These are phyloP conservation scores for Phalacrocorax carbo DNA, from an alignment of 2,113 vertebrate genomes.

Conservation along the genomic window DNA sequence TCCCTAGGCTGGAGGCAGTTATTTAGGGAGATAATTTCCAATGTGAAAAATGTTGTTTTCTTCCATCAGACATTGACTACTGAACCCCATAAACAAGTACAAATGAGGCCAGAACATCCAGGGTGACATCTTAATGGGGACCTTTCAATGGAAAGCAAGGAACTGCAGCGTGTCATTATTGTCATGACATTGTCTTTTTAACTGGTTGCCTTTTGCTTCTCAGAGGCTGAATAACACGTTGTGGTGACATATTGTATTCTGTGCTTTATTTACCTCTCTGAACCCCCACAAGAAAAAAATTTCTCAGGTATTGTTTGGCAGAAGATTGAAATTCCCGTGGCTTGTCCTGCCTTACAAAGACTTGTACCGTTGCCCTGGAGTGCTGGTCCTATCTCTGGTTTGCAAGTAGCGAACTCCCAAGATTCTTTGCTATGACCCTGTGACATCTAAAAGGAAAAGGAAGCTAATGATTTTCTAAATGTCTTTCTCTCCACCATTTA, in stretches of 20 bases:
- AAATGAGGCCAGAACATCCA: not conserved
- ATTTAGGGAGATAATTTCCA: not conserved
- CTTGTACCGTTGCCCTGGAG: not conserved
- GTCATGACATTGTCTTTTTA: not conserved
- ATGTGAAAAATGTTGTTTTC: not conserved
- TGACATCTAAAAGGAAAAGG: not conserved
- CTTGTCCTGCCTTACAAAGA: not conserved
- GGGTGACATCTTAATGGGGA: not conserved
- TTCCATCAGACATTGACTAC: not conserved
- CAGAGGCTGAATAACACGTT: not conserved
- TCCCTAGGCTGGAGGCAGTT: not conserved
- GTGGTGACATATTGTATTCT: not conserved
- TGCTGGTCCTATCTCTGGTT: not conserved
- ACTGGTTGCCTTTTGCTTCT: not conserved
- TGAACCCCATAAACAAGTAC: not conserved
- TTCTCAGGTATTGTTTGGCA: not conserved
- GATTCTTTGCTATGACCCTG: not conserved
- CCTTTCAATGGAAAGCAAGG: not conserved
- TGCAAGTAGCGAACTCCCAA: not conserved
- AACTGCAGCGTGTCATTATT: not conserved
- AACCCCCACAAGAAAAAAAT: not conserved
- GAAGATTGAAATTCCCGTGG: not conserved
- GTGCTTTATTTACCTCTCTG: not conserved
- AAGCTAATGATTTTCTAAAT: not conserved
- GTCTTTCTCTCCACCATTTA: not conserved